phyloP scores from a whole-genome alignment of 1,140 invertebrate species.

The Calephelis virginiensis region DNA sequence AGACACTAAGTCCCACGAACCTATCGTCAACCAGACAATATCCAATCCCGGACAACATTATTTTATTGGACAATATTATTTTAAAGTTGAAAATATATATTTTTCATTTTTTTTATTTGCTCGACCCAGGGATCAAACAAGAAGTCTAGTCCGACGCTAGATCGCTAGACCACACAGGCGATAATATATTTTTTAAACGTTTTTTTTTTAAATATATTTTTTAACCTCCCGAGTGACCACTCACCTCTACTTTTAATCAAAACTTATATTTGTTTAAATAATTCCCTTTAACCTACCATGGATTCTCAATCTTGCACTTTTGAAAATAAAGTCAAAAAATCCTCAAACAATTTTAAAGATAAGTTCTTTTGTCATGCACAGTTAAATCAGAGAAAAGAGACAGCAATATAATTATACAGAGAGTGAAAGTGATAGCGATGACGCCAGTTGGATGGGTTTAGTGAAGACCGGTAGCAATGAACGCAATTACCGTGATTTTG shows the following conservation, averaged over 20 bases:
- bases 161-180: too few relatives aligned
- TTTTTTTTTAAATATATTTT: neutral
- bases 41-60: too few relatives aligned
- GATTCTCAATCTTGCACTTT: conserved; percentile 4
- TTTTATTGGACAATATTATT: too few relatives aligned
- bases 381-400: conserved; percentile 38
- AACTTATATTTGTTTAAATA: neutral
- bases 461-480: conserved; percentile 55
- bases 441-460: conserved; percentile 38
- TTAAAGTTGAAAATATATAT: too few relatives aligned
- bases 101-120: too few relatives aligned
- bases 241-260: neutral
- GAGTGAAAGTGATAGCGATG: conserved; percentile 48
- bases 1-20: too few relatives aligned
- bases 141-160: too few relatives aligned
- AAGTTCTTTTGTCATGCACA: conserved; percentile 16
- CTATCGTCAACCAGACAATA: too few relatives aligned
- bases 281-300: neutral
- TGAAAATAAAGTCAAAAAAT: conserved; percentile 19
- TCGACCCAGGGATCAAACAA: too few relatives aligned
- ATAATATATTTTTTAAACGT: neutral
- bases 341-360: neutral
- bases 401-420: conserved; percentile 20
- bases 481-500: conserved; percentile 61
- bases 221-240: neutral